Base-by-base conservation (phyloP, 1,140 invertebrate species). In the Magallana ariakensis region DNA sequence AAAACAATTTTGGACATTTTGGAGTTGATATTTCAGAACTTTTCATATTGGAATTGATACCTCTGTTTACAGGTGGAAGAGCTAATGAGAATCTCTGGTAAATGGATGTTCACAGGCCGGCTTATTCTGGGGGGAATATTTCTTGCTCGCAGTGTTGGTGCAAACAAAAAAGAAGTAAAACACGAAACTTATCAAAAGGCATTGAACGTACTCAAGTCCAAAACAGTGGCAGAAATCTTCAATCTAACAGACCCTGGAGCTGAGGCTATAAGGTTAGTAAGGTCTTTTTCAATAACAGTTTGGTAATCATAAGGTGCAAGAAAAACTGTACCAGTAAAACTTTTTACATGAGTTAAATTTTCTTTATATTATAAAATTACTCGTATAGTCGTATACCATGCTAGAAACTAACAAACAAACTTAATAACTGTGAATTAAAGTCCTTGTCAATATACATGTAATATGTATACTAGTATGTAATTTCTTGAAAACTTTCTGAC, bases 141-240 rank as follows among this genome's bases (percentile, higher is more conserved):
- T 80, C 81, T 92, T 46, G 90, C 91, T 9, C 84, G 92, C 15
- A 88, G 89, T 56, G 89, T 92, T 0, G 87, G 90, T 7, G 88
- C 89, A 13, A 91, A 90, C 83, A 92, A 92, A 62, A 92, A 91
- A 62, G 91, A 91, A 15, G 86, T 92, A 1, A 92, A 92, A 81
- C 91, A 92, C 70, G 90, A 92, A 19, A 91, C 91, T 15, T 92
- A 91, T 75, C 89, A 90, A 46, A 91, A 91, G 56, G 92, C 90
- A 15, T 60, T 92, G 15, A 88, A 92, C 33, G 84, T 91, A 10
- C 70, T 92, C 70, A 81, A 87, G 55, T 82, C 84, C 3, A 89
- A 90, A 80, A 89, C 88, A 22, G 91, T 92, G 6, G 85, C 87
- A 6, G 90, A 92, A 53, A 91, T 92, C n/a, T 90, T 90, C 54